These are phyloP conservation scores for Brachyhypopomus occidentalis DNA, from an alignment of 2,113 vertebrate species.

Conservation along the genomic window DNA sequence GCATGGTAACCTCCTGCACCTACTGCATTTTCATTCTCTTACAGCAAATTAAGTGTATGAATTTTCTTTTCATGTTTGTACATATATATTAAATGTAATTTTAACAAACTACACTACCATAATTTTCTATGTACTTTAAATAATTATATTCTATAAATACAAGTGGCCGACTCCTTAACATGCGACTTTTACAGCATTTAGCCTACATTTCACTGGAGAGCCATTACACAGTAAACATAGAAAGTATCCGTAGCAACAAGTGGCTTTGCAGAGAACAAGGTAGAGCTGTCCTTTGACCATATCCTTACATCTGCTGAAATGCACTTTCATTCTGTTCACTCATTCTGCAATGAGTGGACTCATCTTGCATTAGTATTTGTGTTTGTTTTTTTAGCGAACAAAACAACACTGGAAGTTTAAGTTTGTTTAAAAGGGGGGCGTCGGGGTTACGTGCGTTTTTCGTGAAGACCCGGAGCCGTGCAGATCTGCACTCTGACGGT, in stretches of 20 bases:
- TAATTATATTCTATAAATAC: too few relatives aligned
- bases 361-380: background rate
- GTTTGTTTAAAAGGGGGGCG: background rate
- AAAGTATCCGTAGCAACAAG: background rate
- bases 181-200: background rate
- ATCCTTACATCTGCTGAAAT: background rate
- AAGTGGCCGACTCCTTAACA: background rate
- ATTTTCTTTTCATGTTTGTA: too few relatives aligned
- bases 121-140: too few relatives aligned
- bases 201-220: background rate
- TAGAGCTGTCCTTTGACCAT: background rate
- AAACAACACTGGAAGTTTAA: background rate
- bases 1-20: too few relatives aligned
- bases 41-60: background rate
- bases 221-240: background rate
- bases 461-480: slow-evolving; percentile 32
- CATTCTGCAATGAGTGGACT: background rate
- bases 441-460: slow-evolving; percentile 16
- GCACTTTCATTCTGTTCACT: background rate
- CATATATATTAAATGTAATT: too few relatives aligned
- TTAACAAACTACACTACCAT: too few relatives aligned
- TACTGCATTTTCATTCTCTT: background rate
- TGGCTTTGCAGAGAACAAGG: background rate
- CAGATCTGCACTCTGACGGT: slow-evolving; percentile 31
- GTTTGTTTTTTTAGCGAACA: background rate